A percentile compares a stretch with the other conserved stretches of the same genome.
Evolutionary conservation across 2,113 vertebrate species (phyloP).

Genomic region (Menura novaehollandiae): DNA sequence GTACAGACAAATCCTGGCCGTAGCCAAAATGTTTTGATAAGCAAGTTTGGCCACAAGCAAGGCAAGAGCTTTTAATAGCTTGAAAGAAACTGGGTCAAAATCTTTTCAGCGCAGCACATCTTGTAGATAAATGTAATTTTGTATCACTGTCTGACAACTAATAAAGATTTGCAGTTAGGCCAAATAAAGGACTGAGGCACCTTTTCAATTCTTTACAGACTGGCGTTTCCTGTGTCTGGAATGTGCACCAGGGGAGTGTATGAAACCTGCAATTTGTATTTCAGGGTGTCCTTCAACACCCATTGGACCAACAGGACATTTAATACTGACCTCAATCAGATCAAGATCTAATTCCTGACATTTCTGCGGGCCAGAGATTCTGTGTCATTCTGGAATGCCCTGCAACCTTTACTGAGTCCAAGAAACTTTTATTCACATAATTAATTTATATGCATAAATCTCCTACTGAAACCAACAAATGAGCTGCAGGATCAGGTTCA

Average conservation of each 20-base stretch:
- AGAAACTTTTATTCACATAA: background rate
- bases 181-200: background rate
- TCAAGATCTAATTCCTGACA: background rate
- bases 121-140: background rate
- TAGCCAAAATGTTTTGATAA: background rate
- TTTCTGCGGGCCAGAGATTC: background rate
- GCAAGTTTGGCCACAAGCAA: background rate
- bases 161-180: background rate
- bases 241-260: rapidly evolving
- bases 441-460: background rate
- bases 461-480: background rate
- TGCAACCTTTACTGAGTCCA: background rate
- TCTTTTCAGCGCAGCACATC: background rate
- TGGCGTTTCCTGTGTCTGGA: background rate
- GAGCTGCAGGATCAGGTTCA: background rate
- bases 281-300: background rate
- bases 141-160: background rate
- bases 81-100: background rate
- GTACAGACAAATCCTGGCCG: background rate
- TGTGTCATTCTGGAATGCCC: background rate
- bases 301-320: background rate
- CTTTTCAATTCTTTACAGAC: background rate
- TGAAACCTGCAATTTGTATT: background rate
- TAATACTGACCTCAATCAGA: background rate
- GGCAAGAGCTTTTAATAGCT: background rate